Evolutionary conservation across 2,113 vertebrate genomes (phyloP).

Genomic region (Nycticryphes semicollaris): DNA sequence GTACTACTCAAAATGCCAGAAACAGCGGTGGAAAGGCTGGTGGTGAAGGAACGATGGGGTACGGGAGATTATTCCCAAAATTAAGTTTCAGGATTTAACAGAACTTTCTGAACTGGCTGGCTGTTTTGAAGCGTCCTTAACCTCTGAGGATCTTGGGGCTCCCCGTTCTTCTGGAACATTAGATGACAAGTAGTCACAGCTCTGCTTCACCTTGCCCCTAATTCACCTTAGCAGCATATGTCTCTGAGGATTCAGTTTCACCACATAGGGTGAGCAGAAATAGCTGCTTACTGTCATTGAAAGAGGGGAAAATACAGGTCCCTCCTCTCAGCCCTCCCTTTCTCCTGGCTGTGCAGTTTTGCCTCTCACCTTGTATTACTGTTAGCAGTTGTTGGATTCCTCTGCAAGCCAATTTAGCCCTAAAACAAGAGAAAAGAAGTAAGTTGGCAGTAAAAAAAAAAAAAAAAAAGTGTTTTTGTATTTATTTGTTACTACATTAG

Average conservation of each 20-base stretch:
- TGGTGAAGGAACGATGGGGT: not conserved
- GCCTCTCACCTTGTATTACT: not conserved
- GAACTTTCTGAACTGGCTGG: not conserved
- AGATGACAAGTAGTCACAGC: not conserved
- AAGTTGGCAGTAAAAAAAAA: not conserved
- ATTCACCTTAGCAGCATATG: conserved; percentile 48
- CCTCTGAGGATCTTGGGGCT: not conserved
- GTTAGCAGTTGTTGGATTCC: not conserved
- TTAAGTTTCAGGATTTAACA: not conserved
- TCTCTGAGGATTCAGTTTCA: conserved; percentile 49
- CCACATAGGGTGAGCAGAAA: conserved; percentile 21
- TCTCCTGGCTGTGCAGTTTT: not conserved
- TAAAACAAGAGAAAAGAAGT: not conserved
- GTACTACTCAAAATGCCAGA: not conserved
- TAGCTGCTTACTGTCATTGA: conserved; percentile 33
- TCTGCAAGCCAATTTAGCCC: not conserved
- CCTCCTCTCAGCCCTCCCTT: not conserved
- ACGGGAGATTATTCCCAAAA: not conserved
- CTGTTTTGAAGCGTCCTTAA: not conserved
- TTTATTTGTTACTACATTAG: not conserved
- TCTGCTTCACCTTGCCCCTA: conserved; percentile 52
- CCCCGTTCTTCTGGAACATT: not conserved
- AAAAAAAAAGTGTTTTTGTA: not conserved
- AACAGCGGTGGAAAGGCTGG: not conserved
- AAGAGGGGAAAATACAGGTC: conserved; percentile 23